These are phyloP conservation scores for Megaustenia siamemsis DNA, from an alignment of 2,888 invertebrate species.

Conservation along the genomic window DNA sequence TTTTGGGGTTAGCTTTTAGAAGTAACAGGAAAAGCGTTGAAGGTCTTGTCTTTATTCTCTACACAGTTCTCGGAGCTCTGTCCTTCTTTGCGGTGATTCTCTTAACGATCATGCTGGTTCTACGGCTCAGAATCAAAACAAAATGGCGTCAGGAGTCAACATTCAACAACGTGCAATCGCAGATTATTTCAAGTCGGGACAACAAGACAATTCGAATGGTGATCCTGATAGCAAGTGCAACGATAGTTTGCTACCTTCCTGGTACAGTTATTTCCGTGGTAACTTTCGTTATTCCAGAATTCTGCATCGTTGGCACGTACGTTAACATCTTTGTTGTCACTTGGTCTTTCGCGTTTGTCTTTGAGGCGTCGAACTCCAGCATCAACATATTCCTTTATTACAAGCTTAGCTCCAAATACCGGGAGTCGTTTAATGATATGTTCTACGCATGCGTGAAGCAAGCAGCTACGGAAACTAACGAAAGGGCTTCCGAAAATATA, in stretches of 20 bases:
- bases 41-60: background rate
- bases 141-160: conserved; percentile 20
- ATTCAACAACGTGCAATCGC: background rate
- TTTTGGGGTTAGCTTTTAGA: background rate
- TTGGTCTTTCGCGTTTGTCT: conserved; percentile 29
- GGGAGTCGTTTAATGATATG: conserved; percentile 9
- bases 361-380: conserved; percentile 27
- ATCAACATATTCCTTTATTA: conserved; percentile 39
- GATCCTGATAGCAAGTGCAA: conserved; percentile 4
- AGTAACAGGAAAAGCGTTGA: conserved; percentile 6
- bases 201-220: conserved; percentile 23
- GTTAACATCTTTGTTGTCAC: conserved; percentile 19
- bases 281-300: conserved; percentile 26
- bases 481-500: background rate
- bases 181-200: conserved; percentile 13
- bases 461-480: background rate
- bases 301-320: conserved; percentile 11
- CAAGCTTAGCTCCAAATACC: conserved; percentile 31
- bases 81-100: conserved; percentile 10
- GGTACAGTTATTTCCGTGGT: conserved; percentile 4
- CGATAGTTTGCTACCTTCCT: conserved; percentile 12
- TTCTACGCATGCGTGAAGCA: background rate
- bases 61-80: background rate
- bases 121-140: conserved; percentile 5
- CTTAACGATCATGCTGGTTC: conserved; percentile 11